These are phyloP conservation scores for Masticophis lateralis DNA, from an alignment of 2,797 vertebrate genomes.

Conservation along the genomic window DNA sequence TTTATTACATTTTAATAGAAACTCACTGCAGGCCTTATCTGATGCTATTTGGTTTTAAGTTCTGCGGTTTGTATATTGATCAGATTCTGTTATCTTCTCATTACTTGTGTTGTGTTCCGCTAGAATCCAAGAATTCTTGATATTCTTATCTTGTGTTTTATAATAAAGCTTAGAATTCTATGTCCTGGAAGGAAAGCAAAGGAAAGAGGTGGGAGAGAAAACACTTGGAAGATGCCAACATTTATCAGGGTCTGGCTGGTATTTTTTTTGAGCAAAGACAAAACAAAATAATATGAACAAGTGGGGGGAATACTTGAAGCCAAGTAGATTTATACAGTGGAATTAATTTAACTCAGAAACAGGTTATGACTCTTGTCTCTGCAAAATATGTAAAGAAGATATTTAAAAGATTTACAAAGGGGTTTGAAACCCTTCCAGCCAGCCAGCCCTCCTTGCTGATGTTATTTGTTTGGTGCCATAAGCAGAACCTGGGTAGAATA, in stretches of 20 bases:
- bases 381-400: background rate
- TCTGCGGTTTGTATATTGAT: conserved; percentile 70
- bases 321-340: conserved; percentile 3
- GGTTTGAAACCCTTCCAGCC: background rate
- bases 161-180: conserved; percentile 74
- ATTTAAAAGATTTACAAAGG: background rate
- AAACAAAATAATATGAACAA: background rate
- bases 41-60: conserved; percentile 73
- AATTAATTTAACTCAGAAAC: background rate
- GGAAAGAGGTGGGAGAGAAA: conserved; percentile 59
- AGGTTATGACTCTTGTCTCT: background rate
- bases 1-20: conserved; percentile 79
- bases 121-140: conserved; percentile 66
- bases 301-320: background rate
- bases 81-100: conserved; percentile 77
- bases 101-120: conserved; percentile 70
- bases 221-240: conserved; percentile 55
- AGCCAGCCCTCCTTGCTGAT: background rate
- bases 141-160: conserved; percentile 75
- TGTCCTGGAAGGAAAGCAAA: conserved; percentile 43
- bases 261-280: conserved; percentile 8
- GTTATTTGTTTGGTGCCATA: background rate
- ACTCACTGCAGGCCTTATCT: conserved; percentile 71
- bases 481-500: background rate
- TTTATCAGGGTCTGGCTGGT: conserved; percentile 42